These are phyloP conservation scores for Lysandra bellargus DNA, from an alignment of 2,888 invertebrate species.

Conservation along the genomic window DNA sequence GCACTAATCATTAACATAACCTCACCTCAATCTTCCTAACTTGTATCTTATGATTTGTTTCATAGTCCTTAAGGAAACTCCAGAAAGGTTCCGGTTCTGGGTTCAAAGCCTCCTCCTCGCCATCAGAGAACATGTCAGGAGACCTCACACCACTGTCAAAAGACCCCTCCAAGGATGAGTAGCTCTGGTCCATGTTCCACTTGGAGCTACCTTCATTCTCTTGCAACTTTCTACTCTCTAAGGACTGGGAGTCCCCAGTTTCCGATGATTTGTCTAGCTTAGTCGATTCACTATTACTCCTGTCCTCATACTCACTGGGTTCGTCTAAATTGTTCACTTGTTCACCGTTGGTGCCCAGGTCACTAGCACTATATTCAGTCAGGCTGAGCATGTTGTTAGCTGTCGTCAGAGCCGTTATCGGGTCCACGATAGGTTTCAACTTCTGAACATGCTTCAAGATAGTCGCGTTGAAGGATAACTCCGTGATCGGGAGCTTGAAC, in stretches of 20 bases:
- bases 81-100: conserved; percentile 59
- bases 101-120: conserved; percentile 61
- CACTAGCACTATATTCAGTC: conserved; percentile 44
- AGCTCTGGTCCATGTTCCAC: conserved; percentile 69
- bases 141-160: conserved; percentile 77
- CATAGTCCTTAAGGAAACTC: conserved; percentile 65
- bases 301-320: conserved; percentile 43
- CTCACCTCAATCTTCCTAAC: conserved; percentile 68
- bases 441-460: conserved; percentile 70
- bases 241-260: conserved; percentile 62
- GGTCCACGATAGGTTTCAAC: conserved; percentile 71
- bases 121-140: conserved; percentile 85
- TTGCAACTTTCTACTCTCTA: conserved; percentile 51
- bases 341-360: background rate
- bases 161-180: conserved; percentile 69
- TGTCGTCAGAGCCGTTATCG: conserved; percentile 63
- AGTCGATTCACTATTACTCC: conserved; percentile 45
- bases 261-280: conserved; percentile 55
- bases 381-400: conserved; percentile 49
- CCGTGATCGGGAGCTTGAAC: conserved; percentile 72
- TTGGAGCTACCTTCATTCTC: conserved; percentile 52
- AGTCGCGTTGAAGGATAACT: conserved; percentile 74
- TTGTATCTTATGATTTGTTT: conserved; percentile 64
- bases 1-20: conserved; percentile 16
- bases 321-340: conserved; percentile 19